phyloP scores from a whole-genome alignment of 2,888 invertebrate species.

The Acronicta psi region DNA sequence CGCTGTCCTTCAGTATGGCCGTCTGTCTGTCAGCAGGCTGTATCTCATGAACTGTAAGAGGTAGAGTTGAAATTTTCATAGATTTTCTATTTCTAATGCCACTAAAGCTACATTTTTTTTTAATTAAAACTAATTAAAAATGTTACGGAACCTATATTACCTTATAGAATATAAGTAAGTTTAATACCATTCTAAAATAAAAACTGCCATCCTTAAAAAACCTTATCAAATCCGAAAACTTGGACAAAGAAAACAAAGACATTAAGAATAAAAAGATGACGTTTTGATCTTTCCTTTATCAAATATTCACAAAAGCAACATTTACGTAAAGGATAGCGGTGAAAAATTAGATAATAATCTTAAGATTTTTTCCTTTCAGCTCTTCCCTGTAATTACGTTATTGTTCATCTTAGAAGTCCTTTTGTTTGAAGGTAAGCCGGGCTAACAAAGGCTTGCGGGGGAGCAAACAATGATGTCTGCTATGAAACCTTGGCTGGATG shows the following conservation, averaged over 20 bases:
- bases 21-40: too few species aligned
- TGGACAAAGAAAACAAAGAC: slow-evolving; percentile 33
- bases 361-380: slow-evolving; percentile 70
- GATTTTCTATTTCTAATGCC: too few species aligned
- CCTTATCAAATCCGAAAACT: slow-evolving; percentile 21
- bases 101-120: too few species aligned
- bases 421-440: slow-evolving; percentile 79
- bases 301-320: slow-evolving; percentile 57
- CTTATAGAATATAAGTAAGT: too few species aligned
- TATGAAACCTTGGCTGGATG: slow-evolving; percentile 69
- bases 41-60: too few species aligned
- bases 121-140: too few species aligned
- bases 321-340: slow-evolving; percentile 53
- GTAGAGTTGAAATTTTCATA: too few species aligned
- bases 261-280: slow-evolving; percentile 28
- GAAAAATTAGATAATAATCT: slow-evolving; percentile 73
- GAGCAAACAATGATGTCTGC: slow-evolving; percentile 85
- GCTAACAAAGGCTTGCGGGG: slow-evolving; percentile 79
- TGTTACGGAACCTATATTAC: too few species aligned
- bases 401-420: slow-evolving; percentile 78
- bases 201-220: neutral
- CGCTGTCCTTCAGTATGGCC: too few species aligned
- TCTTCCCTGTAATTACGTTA: slow-evolving; percentile 82
- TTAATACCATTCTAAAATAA: too few species aligned
- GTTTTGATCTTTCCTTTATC: slow-evolving; percentile 49